These are phyloP conservation scores for Latheticus oryzae DNA, from an alignment of 2,888 invertebrate genomes.

Conservation along the genomic window DNA sequence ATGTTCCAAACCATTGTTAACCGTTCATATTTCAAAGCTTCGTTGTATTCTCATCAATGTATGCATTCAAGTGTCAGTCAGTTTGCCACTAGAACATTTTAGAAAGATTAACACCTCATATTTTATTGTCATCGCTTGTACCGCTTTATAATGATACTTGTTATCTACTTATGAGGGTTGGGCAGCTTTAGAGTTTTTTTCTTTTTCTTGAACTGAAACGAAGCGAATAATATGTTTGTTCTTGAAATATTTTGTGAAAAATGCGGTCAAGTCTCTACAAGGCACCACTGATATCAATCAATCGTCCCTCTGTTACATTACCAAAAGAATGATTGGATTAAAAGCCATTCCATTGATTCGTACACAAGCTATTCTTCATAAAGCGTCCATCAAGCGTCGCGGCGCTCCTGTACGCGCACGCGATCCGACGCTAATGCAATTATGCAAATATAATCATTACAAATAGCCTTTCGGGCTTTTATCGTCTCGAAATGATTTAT, in stretches of 20 bases:
- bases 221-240: conserved; percentile 41
- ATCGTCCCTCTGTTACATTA: conserved; percentile 31
- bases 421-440: conserved; percentile 51
- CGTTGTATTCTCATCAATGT: conserved; percentile 59
- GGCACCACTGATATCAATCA: conserved; percentile 35
- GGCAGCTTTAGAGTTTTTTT: too few species aligned
- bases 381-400: conserved; percentile 56
- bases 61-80: conserved; percentile 61
- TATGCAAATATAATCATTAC: conserved; percentile 58
- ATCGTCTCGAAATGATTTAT: conserved; percentile 37
- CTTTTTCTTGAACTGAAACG: conserved; percentile 49
- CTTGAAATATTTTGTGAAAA: conserved; percentile 35
- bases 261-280: conserved; percentile 25
- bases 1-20: conserved; percentile 59
- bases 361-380: conserved; percentile 56
- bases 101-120: conserved; percentile 62
- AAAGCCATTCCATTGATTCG: conserved; percentile 55
- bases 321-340: conserved; percentile 58
- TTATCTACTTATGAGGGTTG: conserved; percentile 55
- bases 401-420: conserved; percentile 42
- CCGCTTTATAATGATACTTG: conserved; percentile 59
- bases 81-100: conserved; percentile 62
- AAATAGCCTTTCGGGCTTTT: conserved; percentile 51
- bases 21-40: conserved; percentile 58
- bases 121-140: conserved; percentile 57